Base-by-base conservation (phyloP, 2,113 vertebrate species). In the Elgaria multicarinata region DNA sequence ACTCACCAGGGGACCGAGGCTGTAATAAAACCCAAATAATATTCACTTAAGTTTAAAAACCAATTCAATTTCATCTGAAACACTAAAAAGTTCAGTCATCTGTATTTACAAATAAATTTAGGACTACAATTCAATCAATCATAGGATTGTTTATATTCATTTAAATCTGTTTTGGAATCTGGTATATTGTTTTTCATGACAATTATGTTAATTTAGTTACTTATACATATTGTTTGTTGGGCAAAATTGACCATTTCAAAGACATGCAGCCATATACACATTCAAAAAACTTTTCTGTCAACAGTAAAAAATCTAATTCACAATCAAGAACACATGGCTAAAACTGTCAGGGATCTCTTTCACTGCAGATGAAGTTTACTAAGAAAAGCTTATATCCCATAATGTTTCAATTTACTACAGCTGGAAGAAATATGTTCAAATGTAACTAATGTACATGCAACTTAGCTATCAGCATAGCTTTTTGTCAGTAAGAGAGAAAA, bases 1-100 rank as follows among this genome's bases (percentile, higher is more conserved):
- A 95, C 98, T 99, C 94, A 99, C 99, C 95, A 99, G 98, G 24
- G 99, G 99, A 2, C 99, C 99, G 94, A 99, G 97, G 94, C 99
- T 99, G 96, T 67, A 92, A 94, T 20, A 87, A 44, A 76, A 95
- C 72, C 90, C 95, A 18, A 90, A 28, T 84, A 92, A 74, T 69
- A 14, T 78, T 85, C 10, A 14, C 92, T 92, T 89, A 88, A 64
- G 79, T 46, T 42, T 72, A 14, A 92, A 66, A 92, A 89, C 84
- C 93, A 67, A 3, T 2, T 88, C 67, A 87, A 87, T 66, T n/a
- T 18, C 55, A 67, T 46, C 28, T 46, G 62, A 81, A 81, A n/a
- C 14, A 12, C 55, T 39, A 8, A 71, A 83, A 74, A 66, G 86
- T 88, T 64, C 86, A 86, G 16, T 80, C 46, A 82, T 18, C 26